Base-by-base conservation (phyloP, 2,113 vertebrate genomes). In the Saguinus imperator region DNA sequence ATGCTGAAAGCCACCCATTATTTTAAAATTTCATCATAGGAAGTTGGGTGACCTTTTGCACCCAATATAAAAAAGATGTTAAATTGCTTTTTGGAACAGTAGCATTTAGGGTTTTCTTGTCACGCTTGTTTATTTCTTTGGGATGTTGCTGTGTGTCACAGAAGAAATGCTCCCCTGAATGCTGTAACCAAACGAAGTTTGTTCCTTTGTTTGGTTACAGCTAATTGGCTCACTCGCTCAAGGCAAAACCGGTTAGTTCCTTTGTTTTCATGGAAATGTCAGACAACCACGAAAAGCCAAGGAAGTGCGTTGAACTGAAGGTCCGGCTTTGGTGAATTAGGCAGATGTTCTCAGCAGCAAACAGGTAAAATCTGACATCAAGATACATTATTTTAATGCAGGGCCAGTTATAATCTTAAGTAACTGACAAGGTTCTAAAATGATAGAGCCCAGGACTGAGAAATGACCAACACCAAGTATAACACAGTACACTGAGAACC, bases 41-140 rank as follows among this genome's bases (percentile, higher is more conserved):
- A 79, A 90, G 29, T 83, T 32, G 80, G 11, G n/a, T 80, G 82
- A 89, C 72, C 66, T 96, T 94, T 96, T 92, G 77, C 2, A 76
- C 3, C 6, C 87, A 72, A 45, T 45, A 23, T 50, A 82, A 58
- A 81, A 20, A n/a, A 7, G 10, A 40, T 43, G 12, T 64, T 23
- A 45, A 21, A 18, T 66, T 86, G 72, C 32, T 87, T 48, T 64
- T 84, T 37, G 94, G 89, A 72, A 64, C 29, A 83, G 75, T 37
- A 73, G 52, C 17, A n/a, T 64, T 91, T 83, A 25, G 55, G n/a
- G 7, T 45, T 75, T 77, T 48, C 43, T 66, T 57, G 32, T 58
- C 48, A 76, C 6, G n/a, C 66, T 87, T 29, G 58, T 18, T 79
- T 73, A 73, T 79, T 75, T 61, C 87, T 80, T 50, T 76, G 91